A percentile compares a stretch with the other conserved stretches of the same genome.
phyloP scores from a whole-genome alignment of 35 echinoderm and acorn worm species.

The Amphiura filiformis region DNA sequence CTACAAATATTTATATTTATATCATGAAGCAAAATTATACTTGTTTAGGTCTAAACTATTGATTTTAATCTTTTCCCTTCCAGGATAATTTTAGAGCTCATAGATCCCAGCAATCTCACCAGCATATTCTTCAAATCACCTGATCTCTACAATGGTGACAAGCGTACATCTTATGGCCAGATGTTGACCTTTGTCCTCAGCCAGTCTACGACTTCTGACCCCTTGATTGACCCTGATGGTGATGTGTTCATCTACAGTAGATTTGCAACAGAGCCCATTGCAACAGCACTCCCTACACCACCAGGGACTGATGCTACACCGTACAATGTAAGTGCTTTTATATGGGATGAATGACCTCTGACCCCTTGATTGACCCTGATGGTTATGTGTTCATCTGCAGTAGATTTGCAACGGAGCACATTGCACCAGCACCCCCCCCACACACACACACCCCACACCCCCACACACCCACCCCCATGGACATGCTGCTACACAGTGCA shows the following conservation, averaged over 20 bases:
- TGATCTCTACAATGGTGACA: slow-evolving; percentile 53
- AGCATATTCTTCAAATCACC: slow-evolving; percentile 83
- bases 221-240: slow-evolving; percentile 41
- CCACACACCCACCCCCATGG: too few relatives aligned
- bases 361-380: slow-evolving; percentile 37
- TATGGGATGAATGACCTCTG: too few relatives aligned
- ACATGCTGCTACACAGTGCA: too few relatives aligned
- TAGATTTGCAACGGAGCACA: slow-evolving; percentile 16
- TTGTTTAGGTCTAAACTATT: background rate
- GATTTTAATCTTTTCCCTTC: background rate
- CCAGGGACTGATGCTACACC: slow-evolving; percentile 60
- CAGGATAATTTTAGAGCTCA: slow-evolving; percentile 81
- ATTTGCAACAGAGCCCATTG: slow-evolving; percentile 47
- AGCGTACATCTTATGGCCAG: slow-evolving; percentile 83
- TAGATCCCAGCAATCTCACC: slow-evolving; percentile 31
- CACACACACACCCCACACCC: too few relatives aligned
- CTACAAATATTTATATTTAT: background rate
- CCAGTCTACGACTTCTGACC: slow-evolving; percentile 61
- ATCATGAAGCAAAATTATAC: background rate
- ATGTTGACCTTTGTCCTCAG: slow-evolving; percentile 69
- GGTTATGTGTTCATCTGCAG: slow-evolving; percentile 89
- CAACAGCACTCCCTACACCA: slow-evolving; percentile 30
- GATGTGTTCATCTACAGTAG: slow-evolving; percentile 82
- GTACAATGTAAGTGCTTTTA: slow-evolving; percentile 52
- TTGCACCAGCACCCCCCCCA: slow-evolving; percentile 48